Percentiles rank a stretch among this genome's conserved stretches.
Evolutionary conservation across 2,113 vertebrate genomes (phyloP).

Genomic region (Zosterops pallidus): DNA sequence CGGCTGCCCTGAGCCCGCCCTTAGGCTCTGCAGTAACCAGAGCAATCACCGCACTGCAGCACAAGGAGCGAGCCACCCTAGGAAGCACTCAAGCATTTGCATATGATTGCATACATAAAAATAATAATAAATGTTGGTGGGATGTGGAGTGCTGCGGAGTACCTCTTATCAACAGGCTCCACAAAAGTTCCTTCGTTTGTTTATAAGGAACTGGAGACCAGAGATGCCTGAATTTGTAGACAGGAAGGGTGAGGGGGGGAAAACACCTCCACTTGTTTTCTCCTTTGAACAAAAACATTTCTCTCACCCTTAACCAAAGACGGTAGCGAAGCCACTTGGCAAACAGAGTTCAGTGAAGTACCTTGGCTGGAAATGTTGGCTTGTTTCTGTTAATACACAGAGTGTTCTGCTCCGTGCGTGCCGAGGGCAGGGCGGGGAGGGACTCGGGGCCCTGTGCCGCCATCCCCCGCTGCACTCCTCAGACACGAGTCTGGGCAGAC

Average conservation of each 20-base stretch:
- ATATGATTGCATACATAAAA: not conserved
- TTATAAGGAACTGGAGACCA: constrained; percentile 39
- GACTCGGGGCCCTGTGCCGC: rapidly evolving
- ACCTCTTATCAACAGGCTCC: constrained; percentile 49
- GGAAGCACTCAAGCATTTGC: not conserved
- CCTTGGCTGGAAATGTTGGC: constrained; percentile 28
- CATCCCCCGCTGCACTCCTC: not conserved
- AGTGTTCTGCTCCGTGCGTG: rapidly evolving
- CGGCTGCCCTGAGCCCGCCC: not conserved
- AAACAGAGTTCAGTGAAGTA: not conserved
- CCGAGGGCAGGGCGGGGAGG: not conserved
- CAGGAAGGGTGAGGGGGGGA: constrained; percentile 65
- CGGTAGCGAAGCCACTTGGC: constrained; percentile 33
- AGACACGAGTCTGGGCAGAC: rapidly evolving
- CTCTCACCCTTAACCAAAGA: constrained; percentile 43
- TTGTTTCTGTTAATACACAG: not conserved
- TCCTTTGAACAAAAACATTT: constrained; percentile 42
- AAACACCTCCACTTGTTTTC: constrained; percentile 46
- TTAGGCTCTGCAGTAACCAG: not conserved
- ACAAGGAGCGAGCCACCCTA: not conserved
- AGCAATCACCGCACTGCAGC: not conserved
- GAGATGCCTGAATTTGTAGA: constrained; percentile 37
- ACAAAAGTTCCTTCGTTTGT: constrained; percentile 59
- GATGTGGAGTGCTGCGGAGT: not conserved
- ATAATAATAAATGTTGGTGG: not conserved